A percentile compares a stretch with the other conserved stretches of the same genome.
These are phyloP conservation scores for Oceanites oceanicus DNA, from an alignment of 2,113 vertebrate species.

Conservation along the genomic window DNA sequence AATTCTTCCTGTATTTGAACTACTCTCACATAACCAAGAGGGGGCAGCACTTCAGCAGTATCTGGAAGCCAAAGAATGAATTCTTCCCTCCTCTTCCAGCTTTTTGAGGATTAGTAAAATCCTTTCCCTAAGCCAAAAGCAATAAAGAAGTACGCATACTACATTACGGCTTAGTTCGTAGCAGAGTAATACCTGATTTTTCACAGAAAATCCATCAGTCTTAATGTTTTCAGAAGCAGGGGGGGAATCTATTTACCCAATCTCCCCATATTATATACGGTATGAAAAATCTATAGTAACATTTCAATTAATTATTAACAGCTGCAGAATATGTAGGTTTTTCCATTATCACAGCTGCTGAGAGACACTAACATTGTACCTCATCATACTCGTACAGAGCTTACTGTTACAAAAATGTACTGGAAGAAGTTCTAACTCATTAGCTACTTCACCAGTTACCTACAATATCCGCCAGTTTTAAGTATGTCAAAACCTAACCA, in stretches of 20 bases:
- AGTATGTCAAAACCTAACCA: neutral
- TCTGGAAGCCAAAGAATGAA: neutral
- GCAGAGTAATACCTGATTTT: neutral
- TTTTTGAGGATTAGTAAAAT: neutral
- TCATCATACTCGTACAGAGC: fast-evolving
- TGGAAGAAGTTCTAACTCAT: neutral
- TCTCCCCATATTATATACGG: neutral
- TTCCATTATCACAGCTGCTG: neutral
- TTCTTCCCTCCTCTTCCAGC: neutral
- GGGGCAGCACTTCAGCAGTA: slow-evolving; percentile 34
- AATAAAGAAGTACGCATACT: neutral
- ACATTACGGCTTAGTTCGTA: neutral
- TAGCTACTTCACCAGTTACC: neutral
- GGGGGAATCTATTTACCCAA: neutral
- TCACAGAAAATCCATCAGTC: neutral
- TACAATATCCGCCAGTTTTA: neutral
- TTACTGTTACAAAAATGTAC: neutral
- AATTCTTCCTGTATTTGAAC: neutral
- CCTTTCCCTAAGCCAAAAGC: neutral
- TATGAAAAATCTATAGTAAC: neutral
- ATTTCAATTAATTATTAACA: neutral
- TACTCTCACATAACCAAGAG: neutral
- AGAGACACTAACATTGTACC: neutral
- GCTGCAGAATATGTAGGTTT: neutral
- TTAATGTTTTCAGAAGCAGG: neutral